A percentile compares a stretch with the other conserved stretches of the same genome.
Evolutionary conservation across 1,140 invertebrate genomes (phyloP).

Genomic region (Augochlora pura): DNA sequence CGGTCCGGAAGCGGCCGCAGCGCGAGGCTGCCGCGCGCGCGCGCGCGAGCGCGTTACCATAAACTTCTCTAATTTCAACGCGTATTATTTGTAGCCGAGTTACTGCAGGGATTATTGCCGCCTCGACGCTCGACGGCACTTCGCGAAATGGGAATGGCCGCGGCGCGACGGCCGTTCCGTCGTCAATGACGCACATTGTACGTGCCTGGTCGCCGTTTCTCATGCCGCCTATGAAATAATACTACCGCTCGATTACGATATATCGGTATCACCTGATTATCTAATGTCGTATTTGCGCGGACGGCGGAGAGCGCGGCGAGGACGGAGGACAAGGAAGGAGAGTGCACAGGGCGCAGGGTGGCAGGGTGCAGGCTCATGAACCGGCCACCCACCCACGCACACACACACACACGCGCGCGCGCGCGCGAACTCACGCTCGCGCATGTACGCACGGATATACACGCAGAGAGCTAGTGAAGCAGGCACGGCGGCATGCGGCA

Average conservation of each 20-base stretch:
- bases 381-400: background rate
- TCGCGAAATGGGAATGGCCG: constrained; percentile 26
- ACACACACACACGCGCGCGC: background rate
- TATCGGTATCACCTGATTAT: constrained; percentile 40
- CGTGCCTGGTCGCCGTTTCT: background rate
- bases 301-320: too few species aligned
- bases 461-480: too few species aligned
- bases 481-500: background rate
- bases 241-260: constrained; percentile 20
- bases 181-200: constrained; percentile 10
- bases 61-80: constrained; percentile 31
- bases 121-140: constrained; percentile 6
- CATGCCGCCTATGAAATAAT: constrained; percentile 19
- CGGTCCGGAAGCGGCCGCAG: too few species aligned
- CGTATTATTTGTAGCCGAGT: constrained; percentile 17
- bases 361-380: constrained; percentile 15
- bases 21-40: too few species aligned
- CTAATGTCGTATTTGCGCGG: constrained; percentile 27
- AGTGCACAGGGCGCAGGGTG: background rate
- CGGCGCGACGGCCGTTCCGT: too few species aligned
- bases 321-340: too few species aligned
- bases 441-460: too few species aligned
- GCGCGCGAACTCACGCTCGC: too few species aligned
- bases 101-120: constrained; percentile 22
- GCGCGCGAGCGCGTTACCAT: constrained; percentile 20